phyloP scores from a whole-genome alignment of 2,113 vertebrate genomes.

The Dromiciops gliroides region DNA sequence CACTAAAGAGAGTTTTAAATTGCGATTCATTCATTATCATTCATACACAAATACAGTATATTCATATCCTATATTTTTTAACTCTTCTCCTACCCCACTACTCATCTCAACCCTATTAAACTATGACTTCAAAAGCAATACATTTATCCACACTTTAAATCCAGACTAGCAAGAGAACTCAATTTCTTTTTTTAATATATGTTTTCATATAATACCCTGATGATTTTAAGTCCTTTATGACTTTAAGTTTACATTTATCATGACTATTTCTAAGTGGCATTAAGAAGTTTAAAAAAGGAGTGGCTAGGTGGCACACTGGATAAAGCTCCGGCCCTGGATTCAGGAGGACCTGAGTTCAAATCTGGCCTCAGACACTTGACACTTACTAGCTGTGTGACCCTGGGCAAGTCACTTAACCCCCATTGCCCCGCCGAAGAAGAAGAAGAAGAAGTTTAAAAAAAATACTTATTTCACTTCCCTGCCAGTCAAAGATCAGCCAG shows the following conservation, averaged over 20 bases:
- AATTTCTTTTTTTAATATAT: neutral
- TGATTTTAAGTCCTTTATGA: neutral
- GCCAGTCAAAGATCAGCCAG: neutral
- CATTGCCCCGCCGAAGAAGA: too few relatives aligned
- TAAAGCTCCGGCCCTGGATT: too few relatives aligned
- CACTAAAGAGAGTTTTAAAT: neutral
- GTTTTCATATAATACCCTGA: neutral
- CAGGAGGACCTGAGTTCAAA: too few relatives aligned
- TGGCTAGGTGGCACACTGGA: too few relatives aligned
- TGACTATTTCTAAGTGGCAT: neutral
- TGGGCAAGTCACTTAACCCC: too few relatives aligned
- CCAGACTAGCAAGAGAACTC: neutral
- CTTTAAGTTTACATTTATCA: conserved; percentile 8
- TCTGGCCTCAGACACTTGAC: too few relatives aligned
- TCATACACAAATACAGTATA: neutral
- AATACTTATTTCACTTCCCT: conserved; percentile 1
- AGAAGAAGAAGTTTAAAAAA: too few relatives aligned
- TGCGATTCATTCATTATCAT: neutral
- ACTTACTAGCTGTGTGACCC: too few relatives aligned
- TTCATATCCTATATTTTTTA: conserved; percentile 9
- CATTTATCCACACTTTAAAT: neutral
- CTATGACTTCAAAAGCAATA: conserved; percentile 13
- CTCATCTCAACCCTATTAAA: conserved; percentile 17
- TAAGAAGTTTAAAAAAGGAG: conserved; percentile 12
- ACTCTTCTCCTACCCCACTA: conserved; percentile 16